Evolutionary conservation across 2,888 invertebrate species (phyloP), one percentile per base, ranked within the genome.

Genomic region (Melieria picta): DNA sequence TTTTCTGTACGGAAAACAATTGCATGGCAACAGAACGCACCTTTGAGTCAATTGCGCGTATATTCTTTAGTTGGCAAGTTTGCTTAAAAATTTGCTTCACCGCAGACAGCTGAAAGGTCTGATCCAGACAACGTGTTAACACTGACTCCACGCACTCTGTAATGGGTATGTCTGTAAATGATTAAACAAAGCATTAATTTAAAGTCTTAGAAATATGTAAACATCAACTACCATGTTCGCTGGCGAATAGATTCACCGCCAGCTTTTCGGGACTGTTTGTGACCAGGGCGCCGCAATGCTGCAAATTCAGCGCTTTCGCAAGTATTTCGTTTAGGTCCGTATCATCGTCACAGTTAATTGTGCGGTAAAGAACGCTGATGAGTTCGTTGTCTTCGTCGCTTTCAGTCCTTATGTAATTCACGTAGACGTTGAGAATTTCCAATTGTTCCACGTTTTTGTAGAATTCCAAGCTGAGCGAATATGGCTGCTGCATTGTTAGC

Each of bases 401-500:
- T 16, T 63, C 63, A 11, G 13, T 13, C 7, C 74, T 71, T 9
- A 79, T 61, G 61, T 77, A 77, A 61, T 80, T 78, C 30, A 78
- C 75, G 74, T 80, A 79, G 63, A 80, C 73, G 61, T 75, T 77
- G 6, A 78, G 55, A 16, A 80, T 66, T 5, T 71, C 58, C 48
- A 76, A 69, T 3, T 66, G 70, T 52, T 78, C 78, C 6, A 75
- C 64, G 58, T 79, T 79, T 43, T 64, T 67, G 48, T 73, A 76
- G 10, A 62, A 64, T 65, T 80, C 80, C 5, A 79, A 71, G 65
- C 79, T 76, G 7, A 80, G 56, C 11, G 80, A 79, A 70, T 75
- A 80, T 0, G 77, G 75, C 67, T 70, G 74, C 45, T 73, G 76
- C 62, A 77, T 74, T 2, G 76, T 75, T 11, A 79, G 65, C 5